These are phyloP conservation scores for Forficula auricularia DNA, from an alignment of 1,140 invertebrate species.

Conservation along the genomic window DNA sequence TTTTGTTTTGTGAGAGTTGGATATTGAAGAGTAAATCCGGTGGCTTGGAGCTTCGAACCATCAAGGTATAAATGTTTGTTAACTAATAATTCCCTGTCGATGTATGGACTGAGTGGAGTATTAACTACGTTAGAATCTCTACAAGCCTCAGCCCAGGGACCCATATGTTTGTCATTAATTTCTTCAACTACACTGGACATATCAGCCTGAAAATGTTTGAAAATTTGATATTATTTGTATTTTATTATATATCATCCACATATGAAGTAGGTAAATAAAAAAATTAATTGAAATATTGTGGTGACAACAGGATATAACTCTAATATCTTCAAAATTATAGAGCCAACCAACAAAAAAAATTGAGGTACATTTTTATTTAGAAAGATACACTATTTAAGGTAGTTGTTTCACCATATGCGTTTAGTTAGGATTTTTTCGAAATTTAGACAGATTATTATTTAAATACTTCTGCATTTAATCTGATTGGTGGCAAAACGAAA, in stretches of 20 bases:
- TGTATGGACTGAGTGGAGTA: slow-evolving; percentile 71
- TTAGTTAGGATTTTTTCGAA: too few relatives aligned
- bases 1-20: slow-evolving; percentile 39
- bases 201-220: slow-evolving; percentile 34
- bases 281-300: neutral
- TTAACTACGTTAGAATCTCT: slow-evolving; percentile 53
- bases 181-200: slow-evolving; percentile 64
- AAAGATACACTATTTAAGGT: too few relatives aligned
- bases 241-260: too few relatives aligned
- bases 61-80: slow-evolving; percentile 63
- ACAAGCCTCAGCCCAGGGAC: slow-evolving; percentile 75
- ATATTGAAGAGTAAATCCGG: slow-evolving; percentile 34
- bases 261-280: neutral
- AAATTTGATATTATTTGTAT: slow-evolving; percentile 1
- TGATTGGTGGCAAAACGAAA: too few relatives aligned
- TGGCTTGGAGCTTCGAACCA: slow-evolving; percentile 40
- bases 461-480: too few relatives aligned
- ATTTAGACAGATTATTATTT: too few relatives aligned
- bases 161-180: slow-evolving; percentile 80
- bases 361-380: too few relatives aligned
- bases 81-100: slow-evolving; percentile 60
- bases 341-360: too few relatives aligned
- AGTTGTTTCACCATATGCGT: too few relatives aligned
- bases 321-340: too few relatives aligned
- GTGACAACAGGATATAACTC: too few relatives aligned